These are phyloP conservation scores for Gulo gulo DNA, from an alignment of 2,113 vertebrate genomes.

Conservation along the genomic window DNA sequence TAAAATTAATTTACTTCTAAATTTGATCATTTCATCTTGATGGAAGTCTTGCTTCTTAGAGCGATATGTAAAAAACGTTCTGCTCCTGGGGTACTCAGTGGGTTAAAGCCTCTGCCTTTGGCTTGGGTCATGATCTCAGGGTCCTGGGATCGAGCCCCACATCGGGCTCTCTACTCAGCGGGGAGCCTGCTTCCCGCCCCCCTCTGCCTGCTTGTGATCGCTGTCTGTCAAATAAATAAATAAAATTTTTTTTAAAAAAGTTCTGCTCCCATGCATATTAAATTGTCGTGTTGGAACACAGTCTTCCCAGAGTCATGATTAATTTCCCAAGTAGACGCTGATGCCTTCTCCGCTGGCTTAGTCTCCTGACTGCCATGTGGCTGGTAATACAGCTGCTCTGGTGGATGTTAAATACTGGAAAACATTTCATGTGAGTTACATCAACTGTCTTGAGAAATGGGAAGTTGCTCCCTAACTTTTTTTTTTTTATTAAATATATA, in stretches of 20 bases:
- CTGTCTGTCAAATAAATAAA: too few relatives aligned
- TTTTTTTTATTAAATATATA: background rate
- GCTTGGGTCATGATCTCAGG: too few relatives aligned
- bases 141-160: too few relatives aligned
- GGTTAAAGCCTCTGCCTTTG: too few relatives aligned
- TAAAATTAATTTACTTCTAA: background rate
- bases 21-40: background rate
- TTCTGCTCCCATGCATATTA: background rate
- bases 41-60: conserved; percentile 5
- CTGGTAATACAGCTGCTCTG: too few relatives aligned
- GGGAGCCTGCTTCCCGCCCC: too few relatives aligned
- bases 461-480: background rate
- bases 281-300: background rate
- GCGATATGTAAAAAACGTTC: background rate
- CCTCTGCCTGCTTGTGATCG: too few relatives aligned
- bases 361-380: background rate
- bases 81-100: background rate
- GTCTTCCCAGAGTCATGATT: background rate
- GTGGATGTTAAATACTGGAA: background rate
- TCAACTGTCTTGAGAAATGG: background rate
- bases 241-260: too few relatives aligned
- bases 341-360: too few relatives aligned
- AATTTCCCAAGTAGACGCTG: background rate
- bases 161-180: too few relatives aligned
- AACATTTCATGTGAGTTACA: background rate